Evolutionary conservation across 2,113 vertebrate species (phyloP).

Genomic region (Leptodactylus fuscus): DNA sequence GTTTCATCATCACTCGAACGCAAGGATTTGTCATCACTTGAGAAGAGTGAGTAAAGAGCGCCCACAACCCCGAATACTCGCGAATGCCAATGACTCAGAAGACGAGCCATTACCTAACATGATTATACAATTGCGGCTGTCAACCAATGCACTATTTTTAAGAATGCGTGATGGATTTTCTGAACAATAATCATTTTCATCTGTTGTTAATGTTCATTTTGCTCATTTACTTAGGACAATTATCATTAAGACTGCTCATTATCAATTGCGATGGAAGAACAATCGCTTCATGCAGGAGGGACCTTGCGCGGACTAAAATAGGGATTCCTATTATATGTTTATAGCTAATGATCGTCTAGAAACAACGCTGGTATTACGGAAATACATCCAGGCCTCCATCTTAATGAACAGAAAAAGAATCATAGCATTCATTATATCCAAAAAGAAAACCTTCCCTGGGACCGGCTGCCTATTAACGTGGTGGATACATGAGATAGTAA

Average conservation of each 20-base stretch:
- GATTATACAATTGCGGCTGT: neutral
- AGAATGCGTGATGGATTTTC: neutral
- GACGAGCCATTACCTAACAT: neutral
- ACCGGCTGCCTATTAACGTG: neutral
- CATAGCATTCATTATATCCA: neutral
- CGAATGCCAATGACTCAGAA: neutral
- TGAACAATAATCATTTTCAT: neutral
- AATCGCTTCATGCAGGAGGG: neutral
- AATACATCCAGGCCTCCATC: neutral
- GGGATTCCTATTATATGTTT: neutral
- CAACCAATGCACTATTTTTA: neutral
- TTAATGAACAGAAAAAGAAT: neutral
- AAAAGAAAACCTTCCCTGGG: neutral
- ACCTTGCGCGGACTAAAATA: neutral
- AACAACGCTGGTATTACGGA: neutral
- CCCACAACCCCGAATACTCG: neutral
- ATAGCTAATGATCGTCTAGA: neutral
- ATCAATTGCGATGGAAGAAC: neutral
- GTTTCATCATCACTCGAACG: neutral
- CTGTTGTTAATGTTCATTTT: neutral
- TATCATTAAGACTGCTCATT: neutral
- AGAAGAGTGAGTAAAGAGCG: neutral
- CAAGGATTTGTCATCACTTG: neutral
- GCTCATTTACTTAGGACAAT: neutral
- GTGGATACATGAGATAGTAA: neutral